Evolutionary conservation across 2,797 vertebrate species (phyloP).

Genomic region (Glyptemys insculpta): DNA sequence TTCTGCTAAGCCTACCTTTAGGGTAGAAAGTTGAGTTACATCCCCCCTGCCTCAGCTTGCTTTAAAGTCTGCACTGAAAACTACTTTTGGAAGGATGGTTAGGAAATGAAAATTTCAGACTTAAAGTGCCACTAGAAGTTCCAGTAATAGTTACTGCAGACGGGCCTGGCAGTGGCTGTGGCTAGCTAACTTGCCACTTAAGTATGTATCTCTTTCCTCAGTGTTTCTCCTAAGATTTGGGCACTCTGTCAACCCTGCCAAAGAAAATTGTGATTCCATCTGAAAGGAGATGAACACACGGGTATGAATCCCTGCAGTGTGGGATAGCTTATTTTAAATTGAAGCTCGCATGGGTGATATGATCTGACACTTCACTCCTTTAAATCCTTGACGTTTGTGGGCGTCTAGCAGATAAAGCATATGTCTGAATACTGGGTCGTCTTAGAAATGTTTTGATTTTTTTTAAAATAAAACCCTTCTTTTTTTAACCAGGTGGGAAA

Average conservation of each 20-base stretch:
- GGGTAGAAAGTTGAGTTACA: constrained; percentile 2
- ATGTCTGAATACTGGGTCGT: background rate
- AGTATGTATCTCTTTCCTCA: background rate
- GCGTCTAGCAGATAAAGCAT: background rate
- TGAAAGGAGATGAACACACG: background rate
- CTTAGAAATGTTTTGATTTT: background rate
- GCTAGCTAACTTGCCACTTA: background rate
- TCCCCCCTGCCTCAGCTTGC: background rate
- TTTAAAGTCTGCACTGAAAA: background rate
- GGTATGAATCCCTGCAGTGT: background rate
- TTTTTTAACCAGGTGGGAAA: background rate
- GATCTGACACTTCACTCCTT: background rate
- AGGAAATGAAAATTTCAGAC: background rate
- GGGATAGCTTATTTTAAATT: background rate
- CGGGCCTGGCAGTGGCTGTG: constrained; percentile 36
- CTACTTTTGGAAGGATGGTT: background rate
- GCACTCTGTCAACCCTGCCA: background rate
- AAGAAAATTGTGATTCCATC: background rate
- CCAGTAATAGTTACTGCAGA: constrained; percentile 13
- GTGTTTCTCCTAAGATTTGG: background rate
- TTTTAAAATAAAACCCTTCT: no score
- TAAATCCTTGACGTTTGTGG: background rate
- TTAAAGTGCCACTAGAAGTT: background rate
- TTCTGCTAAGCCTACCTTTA: background rate
- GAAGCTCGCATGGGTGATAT: background rate